Evolutionary conservation across 2,113 vertebrate species (phyloP).

Genomic region (Scolopax mira): DNA sequence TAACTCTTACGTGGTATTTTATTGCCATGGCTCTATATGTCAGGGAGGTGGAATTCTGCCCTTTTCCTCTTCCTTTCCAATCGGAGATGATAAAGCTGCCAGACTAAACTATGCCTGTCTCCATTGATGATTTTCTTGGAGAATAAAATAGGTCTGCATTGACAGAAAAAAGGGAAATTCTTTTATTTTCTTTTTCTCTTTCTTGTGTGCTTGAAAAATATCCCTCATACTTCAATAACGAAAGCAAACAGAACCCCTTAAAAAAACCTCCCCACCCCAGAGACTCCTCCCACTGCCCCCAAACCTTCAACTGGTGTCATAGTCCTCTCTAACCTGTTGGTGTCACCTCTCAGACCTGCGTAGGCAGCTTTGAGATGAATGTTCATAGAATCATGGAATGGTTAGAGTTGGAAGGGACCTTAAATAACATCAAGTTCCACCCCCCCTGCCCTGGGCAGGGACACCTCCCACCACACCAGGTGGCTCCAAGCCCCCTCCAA

Average conservation of each 20-base stretch:
- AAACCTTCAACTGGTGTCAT: not conserved
- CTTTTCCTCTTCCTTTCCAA: not conserved
- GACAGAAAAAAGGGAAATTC: not conserved
- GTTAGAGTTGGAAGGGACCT: too few relatives aligned
- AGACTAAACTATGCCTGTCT: not conserved
- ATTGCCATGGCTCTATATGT: not conserved
- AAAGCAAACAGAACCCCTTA: not conserved
- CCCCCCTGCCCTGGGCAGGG: too few relatives aligned
- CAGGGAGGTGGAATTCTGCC: not conserved
- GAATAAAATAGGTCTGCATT: not conserved
- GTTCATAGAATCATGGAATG: too few relatives aligned
- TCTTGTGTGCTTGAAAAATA: not conserved
- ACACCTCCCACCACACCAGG: too few relatives aligned
- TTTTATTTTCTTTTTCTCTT: not conserved
- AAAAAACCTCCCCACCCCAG: not conserved
- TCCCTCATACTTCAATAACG: rapidly evolving
- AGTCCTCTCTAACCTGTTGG: not conserved
- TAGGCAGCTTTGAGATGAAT: not conserved
- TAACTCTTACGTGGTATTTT: not conserved
- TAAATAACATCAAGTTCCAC: too few relatives aligned
- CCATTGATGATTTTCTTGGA: constrained; percentile 42
- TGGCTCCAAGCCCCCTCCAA: too few relatives aligned
- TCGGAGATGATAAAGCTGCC: not conserved
- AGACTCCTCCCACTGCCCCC: not conserved
- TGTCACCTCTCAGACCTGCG: not conserved